phyloP scores from a whole-genome alignment of 2,113 vertebrate species.

The Colossoma macropomum region DNA sequence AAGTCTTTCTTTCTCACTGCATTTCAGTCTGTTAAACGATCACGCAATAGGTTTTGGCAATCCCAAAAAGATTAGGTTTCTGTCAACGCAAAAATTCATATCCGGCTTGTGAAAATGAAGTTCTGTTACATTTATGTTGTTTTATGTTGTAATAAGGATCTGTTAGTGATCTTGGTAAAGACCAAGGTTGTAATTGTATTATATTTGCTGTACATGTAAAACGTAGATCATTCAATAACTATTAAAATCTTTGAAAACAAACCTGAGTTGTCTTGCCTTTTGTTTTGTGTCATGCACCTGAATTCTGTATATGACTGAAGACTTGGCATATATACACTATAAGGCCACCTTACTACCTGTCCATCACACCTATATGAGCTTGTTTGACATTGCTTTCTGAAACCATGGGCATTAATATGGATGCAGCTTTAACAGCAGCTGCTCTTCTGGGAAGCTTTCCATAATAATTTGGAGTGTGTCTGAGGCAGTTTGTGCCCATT shows the following conservation, averaged over 20 bases:
- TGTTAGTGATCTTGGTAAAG: constrained; percentile 94
- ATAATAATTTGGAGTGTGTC: too few species aligned
- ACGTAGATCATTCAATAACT: constrained; percentile 99
- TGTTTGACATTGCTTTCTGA: too few species aligned
- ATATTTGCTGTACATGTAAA: constrained; percentile 94
- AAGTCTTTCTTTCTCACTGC: constrained; percentile 62
- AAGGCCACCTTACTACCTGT: too few species aligned
- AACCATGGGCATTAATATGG: too few species aligned
- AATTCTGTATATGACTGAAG: background rate
- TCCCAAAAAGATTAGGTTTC: constrained; percentile 33
- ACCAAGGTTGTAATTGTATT: constrained; percentile 99
- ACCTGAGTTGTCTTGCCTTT: background rate
- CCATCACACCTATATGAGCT: too few species aligned
- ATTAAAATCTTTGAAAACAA: constrained; percentile 95
- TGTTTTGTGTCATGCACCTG: constrained; percentile 4
- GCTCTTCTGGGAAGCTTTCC: too few species aligned
- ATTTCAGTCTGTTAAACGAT: constrained; percentile 45
- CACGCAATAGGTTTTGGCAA: constrained; percentile 52
- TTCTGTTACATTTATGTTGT: constrained; percentile 66
- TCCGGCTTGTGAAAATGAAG: constrained; percentile 84
- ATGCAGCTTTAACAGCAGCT: too few species aligned
- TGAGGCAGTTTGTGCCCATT: too few species aligned
- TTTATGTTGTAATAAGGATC: constrained; percentile 84
- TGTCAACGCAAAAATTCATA: constrained; percentile 68
- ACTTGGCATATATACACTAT: too few species aligned